phyloP scores from a whole-genome alignment of 2,888 invertebrate genomes.

The Eulithis testata region DNA sequence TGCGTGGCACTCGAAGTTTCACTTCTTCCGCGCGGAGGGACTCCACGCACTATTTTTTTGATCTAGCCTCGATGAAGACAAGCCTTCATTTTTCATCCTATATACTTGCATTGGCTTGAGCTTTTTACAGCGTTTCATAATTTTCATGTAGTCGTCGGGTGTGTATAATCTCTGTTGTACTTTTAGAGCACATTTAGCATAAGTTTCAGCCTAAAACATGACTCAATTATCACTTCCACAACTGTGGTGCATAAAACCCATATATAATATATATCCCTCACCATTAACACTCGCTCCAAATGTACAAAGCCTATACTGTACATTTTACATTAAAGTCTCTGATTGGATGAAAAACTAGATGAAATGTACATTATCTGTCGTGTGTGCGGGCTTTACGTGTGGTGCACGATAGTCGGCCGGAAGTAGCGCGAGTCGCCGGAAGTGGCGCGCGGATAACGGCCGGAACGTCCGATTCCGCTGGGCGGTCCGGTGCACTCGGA shows the following conservation, averaged over 20 bases:
- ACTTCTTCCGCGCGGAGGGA: too few species aligned
- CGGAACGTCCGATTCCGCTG: slow-evolving; percentile 69
- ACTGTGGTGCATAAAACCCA: slow-evolving; percentile 35
- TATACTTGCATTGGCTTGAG: slow-evolving; percentile 10
- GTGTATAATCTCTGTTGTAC: slow-evolving; percentile 3
- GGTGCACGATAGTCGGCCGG: slow-evolving; percentile 49
- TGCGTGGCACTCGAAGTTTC: too few species aligned
- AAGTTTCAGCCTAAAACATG: slow-evolving; percentile 2
- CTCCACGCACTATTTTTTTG: too few species aligned
- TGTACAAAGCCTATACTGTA: too few species aligned
- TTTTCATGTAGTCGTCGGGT: slow-evolving; percentile 30
- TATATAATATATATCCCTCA: too few species aligned
- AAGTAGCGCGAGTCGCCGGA: slow-evolving; percentile 61
- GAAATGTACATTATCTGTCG: too few species aligned
- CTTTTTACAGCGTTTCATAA: slow-evolving; percentile 34
- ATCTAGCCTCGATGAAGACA: not conserved
- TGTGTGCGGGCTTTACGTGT: not conserved
- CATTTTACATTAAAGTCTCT: too few species aligned
- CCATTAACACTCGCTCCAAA: too few species aligned
- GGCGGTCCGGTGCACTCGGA: slow-evolving; percentile 57
- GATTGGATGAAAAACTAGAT: too few species aligned
- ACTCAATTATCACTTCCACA: slow-evolving; percentile 10
- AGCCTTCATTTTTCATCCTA: not conserved
- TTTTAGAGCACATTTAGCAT: too few species aligned
- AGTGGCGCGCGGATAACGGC: slow-evolving; percentile 69